Percentiles rank a stretch among this genome's conserved stretches.
Evolutionary conservation across 2,888 invertebrate species (phyloP).

Genomic region (Cosmopolites sordidus): DNA sequence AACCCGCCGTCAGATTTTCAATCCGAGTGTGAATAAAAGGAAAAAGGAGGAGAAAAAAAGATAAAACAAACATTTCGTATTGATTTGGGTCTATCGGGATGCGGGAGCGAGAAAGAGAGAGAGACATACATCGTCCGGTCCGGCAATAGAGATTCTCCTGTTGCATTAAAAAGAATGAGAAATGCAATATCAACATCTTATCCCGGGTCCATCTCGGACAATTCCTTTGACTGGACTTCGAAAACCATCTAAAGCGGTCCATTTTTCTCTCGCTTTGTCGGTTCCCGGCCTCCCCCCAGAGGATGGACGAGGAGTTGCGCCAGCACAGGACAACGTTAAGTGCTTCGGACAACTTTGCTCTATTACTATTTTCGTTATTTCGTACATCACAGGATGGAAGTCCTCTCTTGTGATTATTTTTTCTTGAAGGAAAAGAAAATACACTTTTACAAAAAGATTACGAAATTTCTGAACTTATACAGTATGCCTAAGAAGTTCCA

Average conservation of each 20-base stretch:
- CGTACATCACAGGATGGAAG: slow-evolving; percentile 13
- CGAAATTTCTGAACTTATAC: no score
- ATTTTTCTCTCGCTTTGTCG: slow-evolving; percentile 43
- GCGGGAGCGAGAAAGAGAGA: neutral
- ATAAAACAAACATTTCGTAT: slow-evolving; percentile 30
- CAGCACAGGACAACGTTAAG: slow-evolving; percentile 36
- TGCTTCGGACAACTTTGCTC: slow-evolving; percentile 42
- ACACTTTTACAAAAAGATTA: no score
- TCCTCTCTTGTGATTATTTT: slow-evolving; percentile 10
- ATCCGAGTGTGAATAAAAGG: slow-evolving; percentile 4
- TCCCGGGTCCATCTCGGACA: slow-evolving; percentile 42
- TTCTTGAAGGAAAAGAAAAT: neutral
- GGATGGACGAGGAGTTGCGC: slow-evolving; percentile 27
- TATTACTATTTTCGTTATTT: slow-evolving; percentile 37
- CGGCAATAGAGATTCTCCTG: slow-evolving; percentile 41
- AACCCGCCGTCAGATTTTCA: neutral
- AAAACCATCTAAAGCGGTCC: slow-evolving; percentile 42
- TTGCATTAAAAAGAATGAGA: slow-evolving; percentile 52
- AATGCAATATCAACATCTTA: slow-evolving; percentile 50
- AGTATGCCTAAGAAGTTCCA: no score
- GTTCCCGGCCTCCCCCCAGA: slow-evolving; percentile 27
- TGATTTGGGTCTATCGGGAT: slow-evolving; percentile 24
- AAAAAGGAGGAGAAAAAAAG: slow-evolving; percentile 11
- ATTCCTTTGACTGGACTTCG: slow-evolving; percentile 44
- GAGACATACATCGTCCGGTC: slow-evolving; percentile 20